A percentile compares a stretch with the other conserved stretches of the same genome.
These are phyloP conservation scores for Chorisops tibialis DNA, from an alignment of 2,888 invertebrate species.

Conservation along the genomic window DNA sequence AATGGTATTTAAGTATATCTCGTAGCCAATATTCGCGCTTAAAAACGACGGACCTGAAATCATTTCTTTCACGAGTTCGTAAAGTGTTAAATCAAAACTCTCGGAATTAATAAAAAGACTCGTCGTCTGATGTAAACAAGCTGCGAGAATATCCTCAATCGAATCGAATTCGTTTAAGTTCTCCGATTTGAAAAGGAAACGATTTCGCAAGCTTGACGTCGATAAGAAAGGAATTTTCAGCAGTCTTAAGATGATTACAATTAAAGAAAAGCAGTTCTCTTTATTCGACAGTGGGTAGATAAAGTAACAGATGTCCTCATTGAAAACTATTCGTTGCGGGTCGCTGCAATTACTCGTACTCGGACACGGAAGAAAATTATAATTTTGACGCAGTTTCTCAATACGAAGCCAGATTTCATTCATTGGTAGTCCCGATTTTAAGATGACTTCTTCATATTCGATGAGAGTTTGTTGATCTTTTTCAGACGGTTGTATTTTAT, in stretches of 20 bases:
- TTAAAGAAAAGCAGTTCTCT: slow-evolving; percentile 59
- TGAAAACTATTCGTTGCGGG: slow-evolving; percentile 64
- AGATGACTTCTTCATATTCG: slow-evolving; percentile 61
- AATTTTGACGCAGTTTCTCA: slow-evolving; percentile 69
- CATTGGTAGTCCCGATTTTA: slow-evolving; percentile 65
- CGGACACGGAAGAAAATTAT: slow-evolving; percentile 64
- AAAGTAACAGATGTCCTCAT: slow-evolving; percentile 63
- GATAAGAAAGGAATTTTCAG: slow-evolving; percentile 59
- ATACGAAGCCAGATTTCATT: slow-evolving; percentile 72
- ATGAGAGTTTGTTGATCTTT: slow-evolving; percentile 48
- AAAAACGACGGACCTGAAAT: slow-evolving; percentile 61
- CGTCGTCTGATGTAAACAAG: slow-evolving; percentile 40
- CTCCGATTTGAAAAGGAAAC: slow-evolving; percentile 43
- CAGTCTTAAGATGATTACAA: slow-evolving; percentile 57
- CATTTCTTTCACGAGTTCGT: slow-evolving; percentile 53
- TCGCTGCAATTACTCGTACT: slow-evolving; percentile 56
- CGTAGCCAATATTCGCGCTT: slow-evolving; percentile 59
- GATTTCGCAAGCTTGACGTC: slow-evolving; percentile 51
- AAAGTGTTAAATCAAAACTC: slow-evolving; percentile 38
- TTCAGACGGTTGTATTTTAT: slow-evolving; percentile 41
- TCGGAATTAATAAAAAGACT: slow-evolving; percentile 19
- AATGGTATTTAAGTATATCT: slow-evolving; percentile 58
- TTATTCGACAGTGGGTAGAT: slow-evolving; percentile 64
- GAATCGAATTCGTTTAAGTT: slow-evolving; percentile 52
- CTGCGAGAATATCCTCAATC: slow-evolving; percentile 54